Evolutionary conservation across 1,140 invertebrate genomes (phyloP), one percentile per base, ranked within the genome.

Genomic region (Drosophila santomea): DNA sequence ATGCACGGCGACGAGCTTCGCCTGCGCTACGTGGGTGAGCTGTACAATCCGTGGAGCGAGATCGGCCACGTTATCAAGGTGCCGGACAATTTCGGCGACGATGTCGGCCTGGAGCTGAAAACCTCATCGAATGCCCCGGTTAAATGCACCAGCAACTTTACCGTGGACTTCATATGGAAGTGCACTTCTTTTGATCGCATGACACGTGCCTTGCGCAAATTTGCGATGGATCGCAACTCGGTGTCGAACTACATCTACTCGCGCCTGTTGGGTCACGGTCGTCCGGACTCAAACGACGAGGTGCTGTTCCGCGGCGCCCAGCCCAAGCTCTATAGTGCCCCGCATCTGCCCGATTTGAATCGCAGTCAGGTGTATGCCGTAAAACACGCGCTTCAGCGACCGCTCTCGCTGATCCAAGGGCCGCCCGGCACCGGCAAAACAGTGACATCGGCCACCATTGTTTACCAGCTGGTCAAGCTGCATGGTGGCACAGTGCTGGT

Each of bases 131-230:
- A 97, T 17, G 97, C 98, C 0, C 98, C 98, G 0, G 96, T 96
- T 0, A 98, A 98, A 68, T 98, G 97, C 91, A 97, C 96, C 20
- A 97, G 97, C 50, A 99, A 99, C 92, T 99, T 99, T 93, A 97
- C 98, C 0, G 97, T 99, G 11, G 99, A 99, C 93, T 99, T 99
- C 93, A 99, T 99, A 20, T 99, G 99, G 99, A 99, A 99, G 92
- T 98, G 98, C 59, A 99, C 98, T 1, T 98, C 97, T 44, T 99
- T 99, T 93, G 98, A 99, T 93, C 95, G 98, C 78, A 99, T 99
- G 99, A 97, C 99, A 86, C 94, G 97, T 23, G 98, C 99, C 0
- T 93, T 99, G 23, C 95, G 97, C 44, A 98, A 98, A 92, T 99
- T 99, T 93, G 98, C 98, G 14, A 97, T 99, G 8, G 98, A 99